These are phyloP conservation scores for Alloscopus bannaensis DNA, from an alignment of 2,888 invertebrate genomes.

Conservation along the genomic window DNA sequence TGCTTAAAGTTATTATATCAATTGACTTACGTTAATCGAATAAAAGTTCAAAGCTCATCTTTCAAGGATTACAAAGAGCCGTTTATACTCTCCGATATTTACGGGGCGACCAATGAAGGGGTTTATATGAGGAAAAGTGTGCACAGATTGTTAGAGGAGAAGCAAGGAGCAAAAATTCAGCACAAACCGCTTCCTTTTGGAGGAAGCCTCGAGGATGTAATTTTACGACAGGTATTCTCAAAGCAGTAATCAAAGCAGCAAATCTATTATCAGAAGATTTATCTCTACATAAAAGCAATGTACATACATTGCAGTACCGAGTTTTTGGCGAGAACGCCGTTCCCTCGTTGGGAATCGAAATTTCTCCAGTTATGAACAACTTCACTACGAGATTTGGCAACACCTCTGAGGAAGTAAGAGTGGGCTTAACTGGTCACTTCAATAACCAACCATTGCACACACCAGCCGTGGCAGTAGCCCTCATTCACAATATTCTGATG, in stretches of 20 bases:
- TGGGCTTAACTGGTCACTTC: conserved; percentile 54
- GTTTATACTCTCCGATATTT: conserved; percentile 23
- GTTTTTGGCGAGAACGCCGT: conserved; percentile 18
- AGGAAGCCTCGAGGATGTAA: no score
- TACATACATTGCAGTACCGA: conserved; percentile 25
- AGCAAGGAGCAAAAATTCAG: no score
- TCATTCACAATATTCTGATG: conserved; percentile 49
- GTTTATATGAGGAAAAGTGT: conserved; percentile 29
- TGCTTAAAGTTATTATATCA: conserved; percentile 7
- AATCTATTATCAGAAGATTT: not conserved
- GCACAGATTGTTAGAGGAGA: not conserved
- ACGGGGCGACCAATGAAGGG: conserved; percentile 35
- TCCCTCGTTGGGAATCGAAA: conserved; percentile 32
- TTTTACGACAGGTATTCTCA: conserved; percentile 6
- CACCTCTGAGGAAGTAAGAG: not conserved
- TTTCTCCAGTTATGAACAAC: conserved; percentile 2
- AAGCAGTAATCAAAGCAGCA: conserved; percentile 7
- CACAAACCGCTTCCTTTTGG: no score
- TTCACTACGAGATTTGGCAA: not conserved
- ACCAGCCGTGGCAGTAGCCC: conserved; percentile 27
- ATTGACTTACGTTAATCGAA: not conserved
- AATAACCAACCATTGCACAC: conserved; percentile 51
- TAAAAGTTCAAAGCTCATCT: not conserved
- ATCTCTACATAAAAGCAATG: not conserved
- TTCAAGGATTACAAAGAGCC: conserved; percentile 28